Base-by-base conservation (phyloP, 2,113 vertebrate genomes). In the Thomomys bottae region DNA sequence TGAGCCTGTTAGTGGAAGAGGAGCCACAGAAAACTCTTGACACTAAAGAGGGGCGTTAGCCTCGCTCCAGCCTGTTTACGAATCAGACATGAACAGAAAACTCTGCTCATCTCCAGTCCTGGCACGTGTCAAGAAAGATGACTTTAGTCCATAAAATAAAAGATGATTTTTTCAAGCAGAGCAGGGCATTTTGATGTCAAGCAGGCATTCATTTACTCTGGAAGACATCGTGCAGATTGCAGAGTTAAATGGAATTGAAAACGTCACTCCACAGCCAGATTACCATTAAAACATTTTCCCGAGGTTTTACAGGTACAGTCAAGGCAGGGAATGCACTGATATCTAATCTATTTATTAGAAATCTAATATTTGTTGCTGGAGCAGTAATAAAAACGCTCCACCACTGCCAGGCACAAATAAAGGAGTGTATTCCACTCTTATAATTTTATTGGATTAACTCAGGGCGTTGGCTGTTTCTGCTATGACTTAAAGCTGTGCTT, bases 311-410 rank as follows among this genome's bases (percentile, higher is more conserved):
- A 96, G 12, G 82, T 93, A 17, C 42, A 87, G 20, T 72, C 40
- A 73, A 88, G 75, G 88, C 81, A 85, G 5, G 79, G 79, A 89
- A 32, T 23, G 93, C 63, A 42, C 45, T 72, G 93, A 93, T 8
- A 61, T 61, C 2, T 78, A 12, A 21, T 24, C 93, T 76, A 54
- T 84, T 86, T 38, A 36, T 9, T 40, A 76, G 80, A 95, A 89
- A 91, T 90, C 95, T 34, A 91, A 92, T 66, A 93, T 92, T 30
- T 87, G 96, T 96, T 92, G 61, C 34, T 54, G 40, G 84, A 93
- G 61, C 78, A 94, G 36, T 59, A 72, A 30, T 83, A 93, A 88
- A 94, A 45, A 86, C n/a, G 59, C 87, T 84, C 5, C 64, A 71
- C 71, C 84, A 73, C 84, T 66, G 20, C 63, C 93, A 86, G 79